Evolutionary conservation across 2,113 vertebrate species (phyloP), one percentile per base, ranked within the genome.

Genomic region (Rhinogobius similis): DNA sequence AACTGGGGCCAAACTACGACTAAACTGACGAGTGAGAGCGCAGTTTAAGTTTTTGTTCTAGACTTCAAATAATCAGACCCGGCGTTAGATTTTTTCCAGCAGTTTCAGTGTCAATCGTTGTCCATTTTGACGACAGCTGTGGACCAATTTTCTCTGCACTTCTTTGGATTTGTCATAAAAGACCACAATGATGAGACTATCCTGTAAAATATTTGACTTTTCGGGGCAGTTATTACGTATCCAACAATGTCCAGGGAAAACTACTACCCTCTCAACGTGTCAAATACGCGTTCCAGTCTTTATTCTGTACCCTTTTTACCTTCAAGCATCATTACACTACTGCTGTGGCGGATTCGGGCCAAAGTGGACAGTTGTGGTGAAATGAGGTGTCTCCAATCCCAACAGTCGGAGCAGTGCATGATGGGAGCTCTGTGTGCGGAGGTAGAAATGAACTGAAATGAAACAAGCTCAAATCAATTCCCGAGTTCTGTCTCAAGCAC

Each of bases 91-190:
- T 36, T 36, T 36, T 29, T 36, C 32, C 32, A 7, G 5, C 32
- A 7, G 9, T 7, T 36, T 5, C 32, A 36, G 32, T 7, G 72
- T 78, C 70, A 12, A 59, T 69, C 24, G 76, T 29, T 61, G 18
- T 29, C 27, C 10, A 36, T 38, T 23, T 68, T 5, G 2, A 69
- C 70, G 1, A 72, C 65, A 7, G 18, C 14, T 2, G 6, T 7
- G 65, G 68, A 77, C 12, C 46, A 38, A 81, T 65, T 64, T 81
- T 81, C 52, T 69, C n/a, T 58, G 62, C 71, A n/a, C 78, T 77
- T 63, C 62, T 52, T 72, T 0, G 70, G 44, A 36, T 67, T 67
- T n/a, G 43, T 16, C 20, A 23, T 38, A 23, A 16, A 29, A 11
- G 20, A 14, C 21, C 26, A 5, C 32, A 1, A 10, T 6, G 67